These are phyloP conservation scores for Pseudoatta argentina DNA, from an alignment of 1,140 invertebrate species.

Conservation along the genomic window DNA sequence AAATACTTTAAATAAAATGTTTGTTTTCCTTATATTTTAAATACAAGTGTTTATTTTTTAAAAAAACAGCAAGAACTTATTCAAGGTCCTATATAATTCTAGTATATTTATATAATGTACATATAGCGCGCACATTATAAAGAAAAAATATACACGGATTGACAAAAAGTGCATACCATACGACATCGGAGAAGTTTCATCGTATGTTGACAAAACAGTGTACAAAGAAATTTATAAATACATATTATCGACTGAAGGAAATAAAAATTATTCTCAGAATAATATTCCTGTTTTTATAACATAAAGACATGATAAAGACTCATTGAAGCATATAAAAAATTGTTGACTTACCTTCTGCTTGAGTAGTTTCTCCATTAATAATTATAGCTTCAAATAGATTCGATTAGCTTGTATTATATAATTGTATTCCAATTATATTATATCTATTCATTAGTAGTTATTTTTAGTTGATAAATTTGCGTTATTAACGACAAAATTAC, in stretches of 20 bases:
- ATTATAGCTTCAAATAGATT: neutral
- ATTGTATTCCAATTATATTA: neutral
- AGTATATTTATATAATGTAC: no score
- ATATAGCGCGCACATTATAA: no score
- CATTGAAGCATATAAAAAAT: neutral
- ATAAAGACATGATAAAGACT: no score
- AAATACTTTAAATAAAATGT: no score
- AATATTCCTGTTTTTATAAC: neutral
- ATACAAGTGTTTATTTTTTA: no score
- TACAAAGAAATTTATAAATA: neutral
- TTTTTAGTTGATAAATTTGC: neutral
- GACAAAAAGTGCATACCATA: no score
- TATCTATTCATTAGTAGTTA: neutral
- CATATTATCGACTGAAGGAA: conserved; percentile 35
- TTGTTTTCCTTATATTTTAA: no score
- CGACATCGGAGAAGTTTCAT: neutral
- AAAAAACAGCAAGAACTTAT: no score
- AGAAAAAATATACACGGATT: no score
- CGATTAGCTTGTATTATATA: neutral
- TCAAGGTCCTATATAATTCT: no score
- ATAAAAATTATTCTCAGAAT: neutral
- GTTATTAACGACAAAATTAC: neutral
- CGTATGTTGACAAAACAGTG: neutral
- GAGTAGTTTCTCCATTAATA: neutral
- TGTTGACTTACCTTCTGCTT: neutral